These are phyloP conservation scores for Hydrotaea diabolus DNA, from an alignment of 2,888 invertebrate species.

Conservation along the genomic window DNA sequence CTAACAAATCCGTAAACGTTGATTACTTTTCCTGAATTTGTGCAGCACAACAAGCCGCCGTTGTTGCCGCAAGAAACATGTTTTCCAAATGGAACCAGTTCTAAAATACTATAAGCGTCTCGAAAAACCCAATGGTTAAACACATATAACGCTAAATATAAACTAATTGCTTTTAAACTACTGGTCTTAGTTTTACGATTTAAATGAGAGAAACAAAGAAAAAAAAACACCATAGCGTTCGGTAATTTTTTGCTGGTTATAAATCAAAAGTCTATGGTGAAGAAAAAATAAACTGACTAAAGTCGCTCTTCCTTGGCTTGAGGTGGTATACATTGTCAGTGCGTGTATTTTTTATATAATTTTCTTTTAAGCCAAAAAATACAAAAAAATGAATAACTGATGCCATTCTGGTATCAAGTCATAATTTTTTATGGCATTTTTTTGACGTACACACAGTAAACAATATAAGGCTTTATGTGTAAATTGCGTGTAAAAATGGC, in stretches of 20 bases:
- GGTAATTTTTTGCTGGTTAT: slow-evolving; percentile 44
- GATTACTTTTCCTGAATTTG: neutral
- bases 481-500: slow-evolving; percentile 59
- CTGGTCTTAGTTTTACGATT: slow-evolving; percentile 35
- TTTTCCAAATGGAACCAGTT: neutral
- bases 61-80: neutral
- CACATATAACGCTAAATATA: neutral
- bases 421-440: slow-evolving; percentile 36
- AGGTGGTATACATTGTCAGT: too few species aligned
- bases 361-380: too few species aligned
- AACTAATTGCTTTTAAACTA: slow-evolving; percentile 58
- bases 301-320: too few species aligned
- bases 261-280: slow-evolving; percentile 28
- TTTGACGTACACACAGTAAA: slow-evolving; percentile 10
- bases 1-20: neutral
- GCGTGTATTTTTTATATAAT: too few species aligned
- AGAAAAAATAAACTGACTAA: too few species aligned
- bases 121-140: neutral
- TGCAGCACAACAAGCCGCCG: neutral
- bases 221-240: too few species aligned
- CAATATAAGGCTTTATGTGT: slow-evolving; percentile 5
- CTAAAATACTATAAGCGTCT: neutral
- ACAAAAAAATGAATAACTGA: too few species aligned
- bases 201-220: too few species aligned
- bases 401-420: neutral